Base-by-base conservation (phyloP, 2,888 invertebrate species). In the Latrodectus elegans region DNA sequence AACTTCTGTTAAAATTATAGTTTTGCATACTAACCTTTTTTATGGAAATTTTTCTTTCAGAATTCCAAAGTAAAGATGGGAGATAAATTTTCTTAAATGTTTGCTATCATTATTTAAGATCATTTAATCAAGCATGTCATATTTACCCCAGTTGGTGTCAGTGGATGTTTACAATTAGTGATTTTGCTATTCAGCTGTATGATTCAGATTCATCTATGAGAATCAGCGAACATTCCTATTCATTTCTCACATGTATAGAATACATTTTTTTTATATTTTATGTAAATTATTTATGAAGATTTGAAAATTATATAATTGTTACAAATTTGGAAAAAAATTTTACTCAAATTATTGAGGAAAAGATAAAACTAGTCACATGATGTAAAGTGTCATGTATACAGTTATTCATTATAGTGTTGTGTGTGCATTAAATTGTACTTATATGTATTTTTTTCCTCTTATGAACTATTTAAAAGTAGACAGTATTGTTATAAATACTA, bases 41-140 rank as follows among this genome's bases (percentile, higher is more conserved):
- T 38, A 38, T 38, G 38, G 38, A 38, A 38, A 82, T 82, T 88
- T 89, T 74, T 78, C 78, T 90, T 91, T 11, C 83, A 92, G 91
- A 95, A 95, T 88, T 95, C 96, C 90, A 96, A 95, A 93, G 95
- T 95, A 90, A 95, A 95, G 93, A 95, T 95, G 95, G 95, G 95
- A 91, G 94, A 94, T 92, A 94, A 94, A 77, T 22, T 49, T 38
- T 17, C 49, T 22, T 79, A 84, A 65, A 9, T 71, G 26, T 55
- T 22, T 14, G 12, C 14, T n/a, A 67, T n/a, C 26, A 51, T 55
- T 55, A 38, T 72, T 38, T 51, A 17, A 65, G 14, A 52, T 77
- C 73, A 78, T 87, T 67, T 87, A 87, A 65, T 87, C 86, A 71
- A 87, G 86, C 72, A 70, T 70, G 75, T 82, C 74, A 14, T 74